These are phyloP conservation scores for Ormyrus thymus DNA, from an alignment of 2,888 invertebrate genomes.

Conservation along the genomic window DNA sequence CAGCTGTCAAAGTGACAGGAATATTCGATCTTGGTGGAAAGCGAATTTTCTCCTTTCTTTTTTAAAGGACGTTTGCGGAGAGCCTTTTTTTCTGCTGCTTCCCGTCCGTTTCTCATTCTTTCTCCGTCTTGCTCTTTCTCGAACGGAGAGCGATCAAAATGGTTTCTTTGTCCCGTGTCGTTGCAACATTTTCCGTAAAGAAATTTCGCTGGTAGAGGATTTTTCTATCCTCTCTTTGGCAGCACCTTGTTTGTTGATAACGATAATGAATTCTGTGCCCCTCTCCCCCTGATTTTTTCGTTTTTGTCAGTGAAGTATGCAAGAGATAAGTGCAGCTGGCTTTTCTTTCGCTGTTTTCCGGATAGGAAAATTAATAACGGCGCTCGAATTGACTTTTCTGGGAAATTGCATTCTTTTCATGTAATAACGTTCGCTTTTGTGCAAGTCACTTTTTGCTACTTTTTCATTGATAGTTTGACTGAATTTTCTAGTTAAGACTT, in stretches of 20 bases:
- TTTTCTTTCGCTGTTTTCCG: not conserved
- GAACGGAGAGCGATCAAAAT: slow-evolving; percentile 38
- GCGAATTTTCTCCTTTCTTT: slow-evolving; percentile 8
- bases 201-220: slow-evolving; percentile 15
- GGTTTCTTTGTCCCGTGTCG: slow-evolving; percentile 46
- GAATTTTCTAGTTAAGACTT: slow-evolving; percentile 1
- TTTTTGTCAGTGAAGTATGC: slow-evolving; percentile 8
- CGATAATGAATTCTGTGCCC: not conserved
- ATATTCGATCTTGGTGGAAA: too few relatives aligned
- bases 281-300: not conserved
- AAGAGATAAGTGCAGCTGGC: slow-evolving; percentile 1
- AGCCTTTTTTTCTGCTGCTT: not conserved
- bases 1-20: slow-evolving; percentile 59
- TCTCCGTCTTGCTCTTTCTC: not conserved
- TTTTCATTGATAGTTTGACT: slow-evolving; percentile 21
- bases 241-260: slow-evolving; percentile 1
- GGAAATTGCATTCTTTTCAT: slow-evolving; percentile 18
- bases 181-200: slow-evolving; percentile 41
- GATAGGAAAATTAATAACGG: slow-evolving; percentile 18
- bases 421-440: slow-evolving; percentile 22
- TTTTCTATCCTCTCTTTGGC: not conserved
- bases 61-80: slow-evolving; percentile 15
- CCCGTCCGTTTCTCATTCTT: slow-evolving; percentile 19
- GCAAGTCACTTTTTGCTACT: slow-evolving; percentile 41
- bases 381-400: not conserved